Base-by-base conservation (phyloP, 2,113 vertebrate genomes). In the Peromyscus maniculatus region DNA sequence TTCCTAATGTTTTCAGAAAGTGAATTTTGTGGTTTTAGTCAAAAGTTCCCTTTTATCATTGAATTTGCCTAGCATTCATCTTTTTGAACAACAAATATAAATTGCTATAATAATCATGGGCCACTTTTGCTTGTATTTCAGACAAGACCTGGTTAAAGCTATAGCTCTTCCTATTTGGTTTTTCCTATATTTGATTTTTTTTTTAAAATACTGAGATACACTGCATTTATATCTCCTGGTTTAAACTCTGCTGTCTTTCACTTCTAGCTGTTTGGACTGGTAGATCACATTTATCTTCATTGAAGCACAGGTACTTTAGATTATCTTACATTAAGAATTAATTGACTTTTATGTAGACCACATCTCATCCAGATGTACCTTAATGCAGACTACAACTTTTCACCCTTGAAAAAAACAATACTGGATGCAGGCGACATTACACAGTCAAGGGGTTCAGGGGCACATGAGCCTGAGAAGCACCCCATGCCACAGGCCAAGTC, bases 281-380 rank as follows among this genome's bases (percentile, higher is more conserved):
- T 99, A 99, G 99, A 99, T 99, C 98, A 98, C 99, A 98, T 99
- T 98, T 98, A 98, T 98, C 98, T 99, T 99, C 98, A 99, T 98
- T 98, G 99, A 99, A 98, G 97, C 98, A 93, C 98, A 98, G 98
- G 95, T 99, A 98, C 98, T 99, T 99, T 99, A 99, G 98, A 99
- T 98, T 98, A 99, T 99, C 99, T 98, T 98, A 98, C 98, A 98
- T 98, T 98, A 98, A 98, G 98, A 98, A 97, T 98, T 99, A 99
- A 99, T 98, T 98, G 98, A 98, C 96, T 99, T 99, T 98, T 97
- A 97, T 98, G 98, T 98, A 98, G 98, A 98, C 98, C 98, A 99
- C 98, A 98, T 98, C 98, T 99, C 98, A 98, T 99, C 99, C 99
- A 99, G 99, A 99, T 99, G 57, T 59, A 99, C 99, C 99, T 99